phyloP scores from a whole-genome alignment of 2,888 invertebrate species.

The Brachycybe producta region DNA sequence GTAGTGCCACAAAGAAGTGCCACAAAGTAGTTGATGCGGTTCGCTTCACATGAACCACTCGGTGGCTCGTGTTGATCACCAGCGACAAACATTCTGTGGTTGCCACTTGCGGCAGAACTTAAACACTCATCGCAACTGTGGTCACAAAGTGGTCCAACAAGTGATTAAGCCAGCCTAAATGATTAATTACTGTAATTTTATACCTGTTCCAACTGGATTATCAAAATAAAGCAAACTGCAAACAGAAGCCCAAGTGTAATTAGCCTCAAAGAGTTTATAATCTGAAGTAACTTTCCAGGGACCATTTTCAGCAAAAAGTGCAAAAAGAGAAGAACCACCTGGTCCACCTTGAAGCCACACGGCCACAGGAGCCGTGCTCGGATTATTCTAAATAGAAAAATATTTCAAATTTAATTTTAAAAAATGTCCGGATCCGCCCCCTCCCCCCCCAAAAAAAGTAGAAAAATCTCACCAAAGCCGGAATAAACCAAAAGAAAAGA shows the following conservation, averaged over 20 bases:
- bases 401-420: neutral
- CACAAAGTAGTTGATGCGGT: too few species aligned
- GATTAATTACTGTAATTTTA: neutral
- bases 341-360: constrained; percentile 37
- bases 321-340: constrained; percentile 34
- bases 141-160: too few species aligned
- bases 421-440: neutral
- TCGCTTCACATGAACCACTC: too few species aligned
- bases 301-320: constrained; percentile 34
- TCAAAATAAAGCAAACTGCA: constrained; percentile 78
- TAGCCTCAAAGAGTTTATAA: neutral
- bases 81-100: too few species aligned
- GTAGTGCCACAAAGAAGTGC: too few species aligned
- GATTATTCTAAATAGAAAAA: constrained; percentile 12
- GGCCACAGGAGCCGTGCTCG: constrained; percentile 29
- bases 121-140: too few species aligned
- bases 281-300: constrained; percentile 28
- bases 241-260: constrained; percentile 60
- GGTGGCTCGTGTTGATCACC: too few species aligned
- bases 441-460: constrained; percentile 27
- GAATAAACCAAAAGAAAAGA: constrained; percentile 86
- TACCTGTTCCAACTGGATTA: constrained; percentile 72
- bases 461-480: constrained; percentile 48
- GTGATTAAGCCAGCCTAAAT: too few species aligned
- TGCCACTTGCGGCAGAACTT: too few species aligned